Evolutionary conservation across 2,797 vertebrate species (phyloP).

Genomic region (Okamejei kenojei): DNA sequence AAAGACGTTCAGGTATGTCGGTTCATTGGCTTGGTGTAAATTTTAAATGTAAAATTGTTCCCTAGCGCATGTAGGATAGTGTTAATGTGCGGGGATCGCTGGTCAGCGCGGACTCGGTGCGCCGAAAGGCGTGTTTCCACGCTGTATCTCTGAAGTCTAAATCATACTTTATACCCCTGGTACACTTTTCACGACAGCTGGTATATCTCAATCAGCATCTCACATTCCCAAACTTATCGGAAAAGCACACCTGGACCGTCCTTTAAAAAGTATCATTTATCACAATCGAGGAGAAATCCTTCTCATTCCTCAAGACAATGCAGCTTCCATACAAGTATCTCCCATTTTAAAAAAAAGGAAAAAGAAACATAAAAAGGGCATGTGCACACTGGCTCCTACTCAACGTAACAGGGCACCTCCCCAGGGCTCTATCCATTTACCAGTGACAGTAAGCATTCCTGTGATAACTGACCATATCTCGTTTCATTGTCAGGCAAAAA

Average conservation of each 20-base stretch:
- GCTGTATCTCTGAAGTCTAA: no score
- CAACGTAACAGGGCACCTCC: no score
- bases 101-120: no score
- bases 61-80: no score
- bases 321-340: neutral
- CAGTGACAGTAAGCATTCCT: neutral
- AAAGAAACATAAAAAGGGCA: constrained; percentile 53
- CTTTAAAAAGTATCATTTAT: neutral
- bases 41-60: no score
- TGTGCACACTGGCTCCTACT: constrained; percentile 44
- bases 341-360: constrained; percentile 40
- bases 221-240: neutral
- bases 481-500: neutral
- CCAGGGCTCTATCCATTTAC: neutral
- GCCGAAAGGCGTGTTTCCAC: no score
- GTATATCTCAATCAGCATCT: neutral
- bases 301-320: neutral
- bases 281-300: neutral
- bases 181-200: neutral
- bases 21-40: no score
- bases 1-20: no score
- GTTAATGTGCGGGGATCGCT: no score
- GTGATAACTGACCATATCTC: neutral
- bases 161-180: neutral
- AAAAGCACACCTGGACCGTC: neutral